Evolutionary conservation across 2,888 invertebrate genomes (phyloP), one percentile per base, ranked within the genome.

Genomic region (Drosophila differens): DNA sequence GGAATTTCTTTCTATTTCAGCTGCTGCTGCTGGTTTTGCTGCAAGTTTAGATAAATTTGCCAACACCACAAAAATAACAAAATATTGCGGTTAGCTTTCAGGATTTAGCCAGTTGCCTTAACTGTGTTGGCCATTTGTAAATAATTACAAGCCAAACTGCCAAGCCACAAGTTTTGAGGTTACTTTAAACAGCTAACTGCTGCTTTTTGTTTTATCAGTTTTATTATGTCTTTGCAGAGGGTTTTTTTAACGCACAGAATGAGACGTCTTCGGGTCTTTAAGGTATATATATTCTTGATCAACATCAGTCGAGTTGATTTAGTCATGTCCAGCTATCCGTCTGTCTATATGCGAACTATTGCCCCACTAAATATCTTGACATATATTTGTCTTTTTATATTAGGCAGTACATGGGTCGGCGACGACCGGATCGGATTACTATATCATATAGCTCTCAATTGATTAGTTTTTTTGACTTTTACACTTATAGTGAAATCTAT

Each of bases 41-140:
- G 76, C 83, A 60, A 85, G 70, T 81, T 78, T 75, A 78, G 72
- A 88, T 80, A 88, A 83, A 87, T 74, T 75, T 83, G 76, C 55
- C 69, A 71, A 63, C 62, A 71, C 91, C 87, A 81, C 87, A 84
- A 39, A 78, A 89, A 90, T 81, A 90, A 90, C 84, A 81, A 86
- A 89, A 85, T 78, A 78, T 73, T 90, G 87, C 76, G 89, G 90
- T 82, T 82, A 51, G 70, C 74, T 73, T 75, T 65, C 67, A 76
- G 85, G 85, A 89, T 79, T 86, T 82, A 30, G 41, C 53, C 49
- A 41, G 49, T 30, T 47, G 59, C 62, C 49, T 73, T 62, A 49
- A 47, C 47, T 37, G 25, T 54, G 57, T 60, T 70, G 68, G 33
- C 74, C 78, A 80, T 80, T 83, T 74, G 80, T 69, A 82, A 74